Evolutionary conservation across 1,140 invertebrate genomes (phyloP), one percentile per base, ranked within the genome.

Genomic region (Aphaenogaster floridana): DNA sequence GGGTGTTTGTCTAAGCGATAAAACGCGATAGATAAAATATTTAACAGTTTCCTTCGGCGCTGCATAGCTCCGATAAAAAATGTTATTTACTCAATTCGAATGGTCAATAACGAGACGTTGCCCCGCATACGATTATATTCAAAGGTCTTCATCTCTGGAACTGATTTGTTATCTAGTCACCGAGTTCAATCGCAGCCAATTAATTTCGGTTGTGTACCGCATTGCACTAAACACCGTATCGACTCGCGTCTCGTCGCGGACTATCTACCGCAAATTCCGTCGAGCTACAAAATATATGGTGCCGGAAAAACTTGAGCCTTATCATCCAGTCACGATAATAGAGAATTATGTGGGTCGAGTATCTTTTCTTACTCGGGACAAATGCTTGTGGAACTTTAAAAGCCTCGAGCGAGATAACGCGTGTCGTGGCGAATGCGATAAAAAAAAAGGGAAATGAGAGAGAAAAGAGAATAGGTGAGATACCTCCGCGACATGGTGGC

Each of bases 401-500:
- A 59, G 36, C 36, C 50, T 57, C 11, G n/a, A 54, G 0, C 4
- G 74, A 77, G n/a, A 57, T 59, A 34, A 59, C 13, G 39, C 13
- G n/a, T 7, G 63, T 64, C 34, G 39, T 11, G 9, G 13, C 15
- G 9, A 9, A 28, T 13, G 34, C 17, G 34, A 72, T 48, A 72
- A 61, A 8, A 72, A 11, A 59, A 50, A 59, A 45, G 13, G 3
- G 21, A 78, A 52, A 39, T 1, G 13, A 52, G 5, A 45, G 28
- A 34, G 17, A 2, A 59, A 1, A n/a, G 13, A 68, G 7, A 52
- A 68, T 21, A 45, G 28, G 34, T 86, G 88, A 91, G 86, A 92
- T 92, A 93, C 94, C 93, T 95, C 94, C 77, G 93, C 91, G 91
- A 94, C 94, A 94, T 95, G 94, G 87, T 95, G 94, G 86, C 95